These are phyloP conservation scores for Dreissena rostriformis DNA, from an alignment of 1,140 invertebrate genomes.

Conservation along the genomic window DNA sequence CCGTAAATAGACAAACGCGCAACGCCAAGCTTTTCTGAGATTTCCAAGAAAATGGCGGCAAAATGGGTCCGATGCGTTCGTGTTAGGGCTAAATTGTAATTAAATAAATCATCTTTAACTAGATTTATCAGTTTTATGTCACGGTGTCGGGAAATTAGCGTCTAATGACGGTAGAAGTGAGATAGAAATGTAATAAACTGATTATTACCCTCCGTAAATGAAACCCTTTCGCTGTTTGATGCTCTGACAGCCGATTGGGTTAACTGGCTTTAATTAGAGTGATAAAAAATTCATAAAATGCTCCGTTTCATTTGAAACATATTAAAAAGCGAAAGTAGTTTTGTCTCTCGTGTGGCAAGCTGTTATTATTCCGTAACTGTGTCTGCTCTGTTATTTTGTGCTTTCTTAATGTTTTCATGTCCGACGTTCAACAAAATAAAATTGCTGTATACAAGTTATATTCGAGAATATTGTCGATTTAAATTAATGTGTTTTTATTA, in stretches of 20 bases:
- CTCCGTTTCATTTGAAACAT: not conserved
- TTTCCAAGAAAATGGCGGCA: too few species aligned
- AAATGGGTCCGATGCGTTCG: too few species aligned
- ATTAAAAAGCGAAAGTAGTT: too few species aligned
- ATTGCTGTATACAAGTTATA: too few species aligned
- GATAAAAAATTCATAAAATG: conserved; percentile 1
- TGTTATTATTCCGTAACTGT: too few species aligned
- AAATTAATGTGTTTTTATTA: too few species aligned
- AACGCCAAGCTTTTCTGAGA: not conserved
- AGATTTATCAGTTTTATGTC: conserved; percentile 46
- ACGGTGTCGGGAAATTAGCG: conserved; percentile 20
- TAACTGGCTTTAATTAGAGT: conserved; percentile 11
- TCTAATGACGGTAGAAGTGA: conserved; percentile 31
- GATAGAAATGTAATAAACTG: conserved; percentile 42
- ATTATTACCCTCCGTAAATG: conserved; percentile 14
- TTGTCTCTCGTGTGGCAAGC: too few species aligned
- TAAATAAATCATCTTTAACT: conserved; percentile 55
- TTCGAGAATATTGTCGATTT: too few species aligned
- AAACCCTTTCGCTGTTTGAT: conserved; percentile 5
- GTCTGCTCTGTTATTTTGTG: too few species aligned
- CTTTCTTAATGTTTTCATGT: too few species aligned
- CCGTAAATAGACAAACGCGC: conserved; percentile 13
- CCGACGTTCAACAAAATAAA: too few species aligned
- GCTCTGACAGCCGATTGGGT: not conserved
- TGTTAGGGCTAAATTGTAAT: conserved; percentile 22